phyloP scores from a whole-genome alignment of 2,113 vertebrate genomes.

The Chaetorhynchus papuensis region DNA sequence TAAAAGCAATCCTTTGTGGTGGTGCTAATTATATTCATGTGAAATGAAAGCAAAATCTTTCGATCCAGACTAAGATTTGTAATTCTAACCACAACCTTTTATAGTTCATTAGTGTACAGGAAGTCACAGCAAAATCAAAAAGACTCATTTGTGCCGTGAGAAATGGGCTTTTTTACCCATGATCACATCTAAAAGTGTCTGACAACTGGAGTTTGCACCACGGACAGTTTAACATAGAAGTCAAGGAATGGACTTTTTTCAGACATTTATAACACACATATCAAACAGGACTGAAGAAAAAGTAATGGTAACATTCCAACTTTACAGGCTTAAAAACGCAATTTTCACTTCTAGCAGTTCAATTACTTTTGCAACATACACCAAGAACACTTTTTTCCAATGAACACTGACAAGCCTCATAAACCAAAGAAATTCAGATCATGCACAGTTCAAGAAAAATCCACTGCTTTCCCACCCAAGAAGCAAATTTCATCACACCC shows the following conservation, averaged over 20 bases:
- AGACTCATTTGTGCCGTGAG: not conserved
- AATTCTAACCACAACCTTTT: conserved; percentile 53
- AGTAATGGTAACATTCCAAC: not conserved
- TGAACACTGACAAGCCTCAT: not conserved
- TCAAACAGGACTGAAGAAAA: not conserved
- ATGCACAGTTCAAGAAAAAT: not conserved
- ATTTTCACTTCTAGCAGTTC: not conserved
- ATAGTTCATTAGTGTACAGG: conserved; percentile 16
- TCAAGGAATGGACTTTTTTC: not conserved
- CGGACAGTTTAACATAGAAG: not conserved
- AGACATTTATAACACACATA: not conserved
- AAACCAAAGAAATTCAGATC: not conserved
- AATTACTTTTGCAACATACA: not conserved
- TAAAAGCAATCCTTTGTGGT: conserved; percentile 31
- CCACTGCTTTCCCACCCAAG: not conserved
- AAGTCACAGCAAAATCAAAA: conserved; percentile 32
- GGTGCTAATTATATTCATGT: conserved; percentile 20
- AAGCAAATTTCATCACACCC: not conserved
- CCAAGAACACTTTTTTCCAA: not conserved
- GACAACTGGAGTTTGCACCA: not conserved
- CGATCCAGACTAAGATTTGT: conserved; percentile 17
- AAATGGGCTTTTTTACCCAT: not conserved
- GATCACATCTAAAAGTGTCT: not conserved
- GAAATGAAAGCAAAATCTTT: conserved; percentile 36
- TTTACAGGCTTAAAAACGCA: not conserved